phyloP scores from a whole-genome alignment of 2,113 vertebrate species.

The Leptobrachium ailaonicum region DNA sequence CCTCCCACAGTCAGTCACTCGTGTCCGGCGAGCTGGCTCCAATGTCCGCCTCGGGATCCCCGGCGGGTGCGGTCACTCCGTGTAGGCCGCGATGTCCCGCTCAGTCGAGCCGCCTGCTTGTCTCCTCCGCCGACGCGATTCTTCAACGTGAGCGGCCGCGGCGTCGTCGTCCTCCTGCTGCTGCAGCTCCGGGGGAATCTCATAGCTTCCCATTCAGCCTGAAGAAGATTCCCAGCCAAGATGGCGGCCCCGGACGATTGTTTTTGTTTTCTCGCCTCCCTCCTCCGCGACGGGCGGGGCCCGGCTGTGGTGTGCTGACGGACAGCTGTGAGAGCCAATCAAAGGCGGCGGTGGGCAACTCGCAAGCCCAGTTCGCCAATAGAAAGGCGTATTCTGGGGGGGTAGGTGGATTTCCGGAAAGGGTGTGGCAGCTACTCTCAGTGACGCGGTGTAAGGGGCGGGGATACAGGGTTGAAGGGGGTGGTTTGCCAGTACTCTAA shows the following conservation, averaged over 20 bases:
- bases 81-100: neutral
- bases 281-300: neutral
- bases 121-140: neutral
- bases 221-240: conserved; percentile 74
- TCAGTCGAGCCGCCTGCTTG: neutral
- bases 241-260: conserved; percentile 81
- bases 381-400: neutral
- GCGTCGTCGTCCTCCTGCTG: conserved; percentile 16
- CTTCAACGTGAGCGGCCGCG: neutral
- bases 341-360: neutral
- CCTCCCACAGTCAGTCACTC: neutral
- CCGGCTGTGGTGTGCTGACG: neutral
- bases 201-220: conserved; percentile 71
- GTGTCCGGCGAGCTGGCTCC: neutral
- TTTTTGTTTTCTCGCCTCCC: conserved; percentile 70
- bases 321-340: neutral
- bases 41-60: neutral
- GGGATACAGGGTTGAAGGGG: neutral
- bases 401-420: conserved; percentile 9
- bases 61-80: neutral
- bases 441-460: conserved; percentile 9
- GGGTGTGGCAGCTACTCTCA: neutral
- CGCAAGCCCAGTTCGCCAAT: neutral
- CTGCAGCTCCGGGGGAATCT: conserved; percentile 55
- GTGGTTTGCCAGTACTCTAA: neutral